These are phyloP conservation scores for Panzeria rudis DNA, from an alignment of 2,888 invertebrate genomes.

Conservation along the genomic window DNA sequence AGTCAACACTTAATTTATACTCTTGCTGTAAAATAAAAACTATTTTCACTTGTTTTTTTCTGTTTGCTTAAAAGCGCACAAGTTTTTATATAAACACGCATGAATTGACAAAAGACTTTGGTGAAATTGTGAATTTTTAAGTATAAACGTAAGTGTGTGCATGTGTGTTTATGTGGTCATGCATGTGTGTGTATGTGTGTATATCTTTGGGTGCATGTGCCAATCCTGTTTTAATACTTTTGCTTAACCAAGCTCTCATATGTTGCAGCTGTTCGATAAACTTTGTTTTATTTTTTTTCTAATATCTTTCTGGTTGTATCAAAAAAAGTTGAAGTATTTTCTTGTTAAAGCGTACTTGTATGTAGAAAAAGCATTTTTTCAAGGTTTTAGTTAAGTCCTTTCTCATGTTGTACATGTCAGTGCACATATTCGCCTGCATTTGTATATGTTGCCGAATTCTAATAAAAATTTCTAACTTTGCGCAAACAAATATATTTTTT, in stretches of 20 bases:
- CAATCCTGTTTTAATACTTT: slow-evolving; percentile 63
- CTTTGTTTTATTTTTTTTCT: slow-evolving; percentile 34
- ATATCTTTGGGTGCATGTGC: slow-evolving; percentile 32
- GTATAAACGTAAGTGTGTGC: not conserved
- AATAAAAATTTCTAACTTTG: slow-evolving; percentile 53
- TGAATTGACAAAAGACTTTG: slow-evolving; percentile 69
- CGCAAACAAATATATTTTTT: slow-evolving; percentile 26
- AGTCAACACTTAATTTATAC: slow-evolving; percentile 63
- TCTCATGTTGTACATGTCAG: slow-evolving; percentile 40
- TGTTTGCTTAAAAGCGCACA: slow-evolving; percentile 32
- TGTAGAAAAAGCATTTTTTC: slow-evolving; percentile 51
- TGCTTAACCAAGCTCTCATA: slow-evolving; percentile 62
- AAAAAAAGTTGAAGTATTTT: slow-evolving; percentile 8
- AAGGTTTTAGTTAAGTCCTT: slow-evolving; percentile 55
- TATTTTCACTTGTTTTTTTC: slow-evolving; percentile 25
- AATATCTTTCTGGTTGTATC: slow-evolving; percentile 14
- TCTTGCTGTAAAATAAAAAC: slow-evolving; percentile 33
- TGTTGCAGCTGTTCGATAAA: slow-evolving; percentile 71
- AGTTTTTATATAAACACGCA: slow-evolving; percentile 61
- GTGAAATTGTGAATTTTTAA: slow-evolving; percentile 41
- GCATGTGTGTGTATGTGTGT: not conserved
- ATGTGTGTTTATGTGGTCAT: not conserved
- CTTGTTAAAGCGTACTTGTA: slow-evolving; percentile 51
- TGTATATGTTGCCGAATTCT: slow-evolving; percentile 32
- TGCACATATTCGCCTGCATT: slow-evolving; percentile 2